A percentile compares a stretch with the other conserved stretches of the same genome.
Conservation (phyloP, 2,797 vertebrate species). For the Nyctalus aviator region DNA sequence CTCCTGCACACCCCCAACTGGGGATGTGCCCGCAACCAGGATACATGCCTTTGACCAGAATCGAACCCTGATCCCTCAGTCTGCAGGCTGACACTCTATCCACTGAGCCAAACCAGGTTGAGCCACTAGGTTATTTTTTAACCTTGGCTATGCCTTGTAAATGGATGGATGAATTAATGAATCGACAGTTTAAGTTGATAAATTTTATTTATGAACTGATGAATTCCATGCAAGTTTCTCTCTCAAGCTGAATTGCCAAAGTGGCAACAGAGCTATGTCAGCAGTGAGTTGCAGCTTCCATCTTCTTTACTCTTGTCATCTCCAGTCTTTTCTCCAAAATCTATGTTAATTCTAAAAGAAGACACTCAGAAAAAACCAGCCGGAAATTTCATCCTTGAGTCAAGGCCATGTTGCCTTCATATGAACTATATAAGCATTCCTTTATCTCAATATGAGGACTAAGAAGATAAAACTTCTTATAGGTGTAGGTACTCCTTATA, state of each 20-base stretch:
- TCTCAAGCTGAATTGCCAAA: not conserved
- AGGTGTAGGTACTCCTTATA: not conserved
- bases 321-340: not conserved
- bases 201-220: not conserved
- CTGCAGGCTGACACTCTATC: too few species aligned
- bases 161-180: not conserved
- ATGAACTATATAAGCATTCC: not conserved
- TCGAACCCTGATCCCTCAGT: too few species aligned
- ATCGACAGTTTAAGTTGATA: not conserved
- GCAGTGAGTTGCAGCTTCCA: not conserved
- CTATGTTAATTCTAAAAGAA: slow-evolving; percentile 30
- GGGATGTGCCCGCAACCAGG: too few species aligned
- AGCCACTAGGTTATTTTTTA: not conserved
- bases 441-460: slow-evolving; percentile 2
- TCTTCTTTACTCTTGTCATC: not conserved
- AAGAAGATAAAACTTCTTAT: slow-evolving; percentile 37
- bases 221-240: not conserved
- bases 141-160: not conserved
- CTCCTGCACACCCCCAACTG: too few species aligned
- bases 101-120: too few species aligned
- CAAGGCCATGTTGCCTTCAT: not conserved
- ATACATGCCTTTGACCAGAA: too few species aligned
- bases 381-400: not conserved
- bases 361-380: not conserved
- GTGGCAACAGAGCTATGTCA: not conserved